These are phyloP conservation scores for Drosophila peninsularis DNA, from an alignment of 2,888 invertebrate genomes.

Conservation along the genomic window DNA sequence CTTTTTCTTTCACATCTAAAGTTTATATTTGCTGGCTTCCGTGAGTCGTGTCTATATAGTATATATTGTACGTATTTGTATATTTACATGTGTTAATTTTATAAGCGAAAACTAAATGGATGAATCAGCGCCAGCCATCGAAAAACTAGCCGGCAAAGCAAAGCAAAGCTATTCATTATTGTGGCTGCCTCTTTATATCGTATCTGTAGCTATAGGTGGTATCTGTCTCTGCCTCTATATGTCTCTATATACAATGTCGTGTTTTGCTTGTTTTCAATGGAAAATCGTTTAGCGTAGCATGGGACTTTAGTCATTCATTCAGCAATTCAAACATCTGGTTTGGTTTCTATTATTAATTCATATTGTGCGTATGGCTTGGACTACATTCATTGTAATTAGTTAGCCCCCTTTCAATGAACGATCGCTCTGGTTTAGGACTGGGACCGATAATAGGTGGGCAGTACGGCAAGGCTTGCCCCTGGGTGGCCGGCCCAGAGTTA, in stretches of 20 bases:
- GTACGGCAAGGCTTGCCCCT: neutral
- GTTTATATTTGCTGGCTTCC: conserved; percentile 25
- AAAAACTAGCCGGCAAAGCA: conserved; percentile 35
- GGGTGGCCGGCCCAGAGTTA: neutral
- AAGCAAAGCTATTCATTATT: conserved; percentile 18
- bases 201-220: conserved; percentile 10
- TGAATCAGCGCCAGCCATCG: conserved; percentile 50
- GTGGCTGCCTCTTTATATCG: conserved; percentile 4
- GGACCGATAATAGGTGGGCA: neutral
- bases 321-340: conserved; percentile 46
- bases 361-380: neutral
- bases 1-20: conserved; percentile 10
- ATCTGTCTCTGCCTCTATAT: conserved; percentile 8
- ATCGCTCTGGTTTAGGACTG: neutral
- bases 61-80: conserved; percentile 33
- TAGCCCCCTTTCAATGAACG: too few relatives aligned
- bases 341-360: conserved; percentile 3
- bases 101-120: conserved; percentile 49
- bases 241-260: conserved; percentile 3
- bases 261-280: conserved; percentile 36
- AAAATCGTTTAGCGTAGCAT: conserved; percentile 17
- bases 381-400: neutral
- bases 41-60: conserved; percentile 3
- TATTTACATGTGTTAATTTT: conserved; percentile 56
- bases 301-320: conserved; percentile 56